A percentile compares a stretch with the other conserved stretches of the same genome.
phyloP scores from a whole-genome alignment of 2,113 vertebrate genomes.

The Pomatostomus ruficeps region DNA sequence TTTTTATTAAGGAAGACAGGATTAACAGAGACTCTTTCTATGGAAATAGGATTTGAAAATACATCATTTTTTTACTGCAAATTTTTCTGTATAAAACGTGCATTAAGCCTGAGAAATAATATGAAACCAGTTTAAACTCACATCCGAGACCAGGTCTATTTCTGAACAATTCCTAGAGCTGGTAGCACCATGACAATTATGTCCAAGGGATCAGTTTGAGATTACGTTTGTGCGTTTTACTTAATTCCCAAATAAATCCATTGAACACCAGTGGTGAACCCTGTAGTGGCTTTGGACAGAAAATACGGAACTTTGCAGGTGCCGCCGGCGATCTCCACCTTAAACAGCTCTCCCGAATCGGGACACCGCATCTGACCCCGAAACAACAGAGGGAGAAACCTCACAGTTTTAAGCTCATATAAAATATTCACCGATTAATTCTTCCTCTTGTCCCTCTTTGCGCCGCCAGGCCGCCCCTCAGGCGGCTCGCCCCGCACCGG shows the following conservation, averaged over 20 bases:
- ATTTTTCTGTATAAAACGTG: background rate
- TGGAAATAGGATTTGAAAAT: background rate
- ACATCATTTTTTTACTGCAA: background rate
- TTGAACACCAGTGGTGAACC: background rate
- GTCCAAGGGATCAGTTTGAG: background rate
- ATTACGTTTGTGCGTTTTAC: background rate
- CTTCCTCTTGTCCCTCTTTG: rapidly evolving
- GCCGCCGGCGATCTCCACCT: background rate
- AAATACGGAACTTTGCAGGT: background rate
- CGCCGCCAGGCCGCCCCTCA: background rate
- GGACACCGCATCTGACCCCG: background rate
- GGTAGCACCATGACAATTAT: background rate
- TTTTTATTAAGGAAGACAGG: background rate
- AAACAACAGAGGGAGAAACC: background rate
- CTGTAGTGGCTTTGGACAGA: background rate
- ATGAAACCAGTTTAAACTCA: background rate
- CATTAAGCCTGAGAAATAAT: background rate
- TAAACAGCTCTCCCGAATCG: background rate
- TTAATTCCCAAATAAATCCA: background rate
- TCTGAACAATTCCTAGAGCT: background rate
- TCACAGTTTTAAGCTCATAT: background rate
- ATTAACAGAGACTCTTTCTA: background rate
- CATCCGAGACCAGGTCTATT: background rate
- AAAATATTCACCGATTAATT: background rate
- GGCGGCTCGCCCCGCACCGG: background rate